A percentile compares a stretch with the other conserved stretches of the same genome.
Conservation (phyloP, 2,113 vertebrate genomes). For the Chlamydotis undulata region DNA sequence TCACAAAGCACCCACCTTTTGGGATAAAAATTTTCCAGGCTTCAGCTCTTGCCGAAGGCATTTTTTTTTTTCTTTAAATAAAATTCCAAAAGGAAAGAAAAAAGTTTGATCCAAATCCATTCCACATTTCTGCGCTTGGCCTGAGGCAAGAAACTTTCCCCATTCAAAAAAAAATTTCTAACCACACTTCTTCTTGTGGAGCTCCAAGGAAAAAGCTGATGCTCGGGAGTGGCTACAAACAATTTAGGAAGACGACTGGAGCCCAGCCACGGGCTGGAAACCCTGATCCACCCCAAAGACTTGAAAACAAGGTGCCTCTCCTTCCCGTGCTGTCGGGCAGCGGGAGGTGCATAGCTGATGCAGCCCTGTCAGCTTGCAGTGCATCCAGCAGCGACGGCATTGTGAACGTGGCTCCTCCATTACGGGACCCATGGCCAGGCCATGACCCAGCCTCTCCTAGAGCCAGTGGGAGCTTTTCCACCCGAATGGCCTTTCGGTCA, state of each 20-base stretch:
- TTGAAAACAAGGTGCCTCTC: background rate
- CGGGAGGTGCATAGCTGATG: background rate
- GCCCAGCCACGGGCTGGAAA: background rate
- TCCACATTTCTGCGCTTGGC: background rate
- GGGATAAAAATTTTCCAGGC: constrained; percentile 36
- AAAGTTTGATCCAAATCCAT: constrained; percentile 13
- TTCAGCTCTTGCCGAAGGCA: constrained; percentile 4
- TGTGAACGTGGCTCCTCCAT: background rate
- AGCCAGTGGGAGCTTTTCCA: background rate
- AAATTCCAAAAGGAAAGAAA: constrained; percentile 2
- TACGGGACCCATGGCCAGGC: fast-evolving
- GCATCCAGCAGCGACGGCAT: background rate
- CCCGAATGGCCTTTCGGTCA: background rate
- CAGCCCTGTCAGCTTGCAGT: background rate
- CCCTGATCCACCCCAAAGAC: background rate
- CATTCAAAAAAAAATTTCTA: background rate
- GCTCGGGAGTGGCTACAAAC: background rate
- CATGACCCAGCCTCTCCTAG: background rate
- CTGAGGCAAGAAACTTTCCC: background rate
- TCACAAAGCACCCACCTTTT: background rate
- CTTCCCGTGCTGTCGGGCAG: background rate
- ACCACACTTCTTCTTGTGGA: background rate
- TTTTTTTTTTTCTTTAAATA: background rate
- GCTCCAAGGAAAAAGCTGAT: background rate
- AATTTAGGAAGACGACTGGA: background rate